Evolutionary conservation across 2,888 invertebrate genomes (phyloP), one percentile per base, ranked within the genome.

Genomic region (Dastarcus helophoroides): DNA sequence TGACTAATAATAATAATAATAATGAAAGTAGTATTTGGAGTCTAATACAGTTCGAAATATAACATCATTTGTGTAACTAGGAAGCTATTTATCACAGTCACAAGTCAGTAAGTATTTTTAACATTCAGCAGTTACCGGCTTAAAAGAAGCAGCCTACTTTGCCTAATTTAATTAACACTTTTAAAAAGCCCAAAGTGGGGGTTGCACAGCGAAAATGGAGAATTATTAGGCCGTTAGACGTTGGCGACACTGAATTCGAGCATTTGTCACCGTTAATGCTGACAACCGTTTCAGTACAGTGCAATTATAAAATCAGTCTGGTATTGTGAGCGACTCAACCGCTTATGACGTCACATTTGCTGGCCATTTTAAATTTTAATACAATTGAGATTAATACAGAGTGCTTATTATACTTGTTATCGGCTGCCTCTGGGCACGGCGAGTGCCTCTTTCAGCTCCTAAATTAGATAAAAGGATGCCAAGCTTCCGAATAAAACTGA

Each of bases 141-240:
- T n/a, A n/a, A n/a, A n/a, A n/a, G n/a, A n/a, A n/a, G n/a, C n/a
- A n/a, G n/a, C n/a, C n/a, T n/a, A n/a, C n/a, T n/a, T n/a, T n/a
- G n/a, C n/a, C n/a, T n/a, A n/a, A n/a, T n/a, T n/a, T n/a, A n/a
- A n/a, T n/a, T n/a, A n/a, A n/a, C n/a, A n/a, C n/a, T n/a, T n/a
- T n/a, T n/a, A n/a, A n/a, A n/a, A n/a, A n/a, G n/a, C n/a, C n/a
- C n/a, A n/a, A n/a, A n/a, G n/a, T 41, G 36, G 37, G 38, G 36
- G 33, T 38, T 34, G 32, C 28, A 37, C 22, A 33, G 32, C 22
- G 34, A 32, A 16, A 43, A 22, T 22, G 24, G 14, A 32, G 76
- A 74, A 55, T 74, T 74, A 55, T 72, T 75, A 76, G 35, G 58
- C 67, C 54, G 43, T 43, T 46, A 33, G 38, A 36, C 36, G 37